These are phyloP conservation scores for Tenthredo scrophulariae DNA, from an alignment of 2,888 invertebrate genomes.

Conservation along the genomic window DNA sequence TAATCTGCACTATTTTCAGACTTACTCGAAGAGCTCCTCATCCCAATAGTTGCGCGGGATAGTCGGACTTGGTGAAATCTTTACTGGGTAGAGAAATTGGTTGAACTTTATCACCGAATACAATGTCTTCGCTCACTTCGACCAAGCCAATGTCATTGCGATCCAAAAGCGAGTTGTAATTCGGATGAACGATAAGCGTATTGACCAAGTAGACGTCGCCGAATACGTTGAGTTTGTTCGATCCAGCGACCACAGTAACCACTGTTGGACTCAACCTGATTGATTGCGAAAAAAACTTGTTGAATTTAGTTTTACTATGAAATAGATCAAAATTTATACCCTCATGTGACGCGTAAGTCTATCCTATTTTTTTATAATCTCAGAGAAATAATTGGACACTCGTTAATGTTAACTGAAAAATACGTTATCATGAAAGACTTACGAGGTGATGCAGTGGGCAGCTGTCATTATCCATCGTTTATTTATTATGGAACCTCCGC, in stretches of 20 bases:
- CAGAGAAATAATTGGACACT: not conserved
- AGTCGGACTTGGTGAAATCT: slow-evolving; percentile 25
- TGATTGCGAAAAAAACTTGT: not conserved
- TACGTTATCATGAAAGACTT: not conserved
- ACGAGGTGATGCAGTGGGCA: slow-evolving; percentile 30
- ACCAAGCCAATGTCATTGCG: slow-evolving; percentile 19
- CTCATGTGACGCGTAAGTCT: not conserved
- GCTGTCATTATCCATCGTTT: slow-evolving; percentile 62
- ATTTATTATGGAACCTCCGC: slow-evolving; percentile 62
- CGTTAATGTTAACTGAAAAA: not conserved
- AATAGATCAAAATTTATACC: not conserved
- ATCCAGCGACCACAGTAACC: not conserved
- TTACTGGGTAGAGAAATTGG: slow-evolving; percentile 20
- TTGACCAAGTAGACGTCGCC: not conserved
- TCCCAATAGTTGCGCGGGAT: slow-evolving; percentile 17
- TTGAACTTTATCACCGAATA: slow-evolving; percentile 1
- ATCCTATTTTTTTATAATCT: not conserved
- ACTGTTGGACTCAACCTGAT: slow-evolving; percentile 2
- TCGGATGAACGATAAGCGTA: not conserved
- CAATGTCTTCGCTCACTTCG: not conserved
- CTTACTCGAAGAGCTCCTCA: slow-evolving; percentile 7
- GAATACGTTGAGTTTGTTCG: not conserved
- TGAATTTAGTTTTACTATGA: not conserved
- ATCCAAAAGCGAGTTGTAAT: not conserved
- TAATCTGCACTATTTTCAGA: not conserved